Evolutionary conservation across 1,140 invertebrate genomes (phyloP).

Genomic region (Drosophila suzukii): DNA sequence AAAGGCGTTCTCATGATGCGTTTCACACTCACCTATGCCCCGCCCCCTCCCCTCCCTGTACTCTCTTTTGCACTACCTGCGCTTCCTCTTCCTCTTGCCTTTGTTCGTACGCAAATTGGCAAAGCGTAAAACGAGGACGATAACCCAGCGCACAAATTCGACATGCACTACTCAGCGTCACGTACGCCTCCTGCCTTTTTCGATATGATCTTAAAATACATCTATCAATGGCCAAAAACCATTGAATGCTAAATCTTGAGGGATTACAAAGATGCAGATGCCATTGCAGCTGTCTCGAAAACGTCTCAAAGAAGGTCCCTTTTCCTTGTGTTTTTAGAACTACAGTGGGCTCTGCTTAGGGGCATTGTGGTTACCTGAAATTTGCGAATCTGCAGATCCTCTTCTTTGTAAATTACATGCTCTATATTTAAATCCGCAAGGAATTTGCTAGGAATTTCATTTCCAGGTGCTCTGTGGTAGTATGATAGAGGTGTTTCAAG

Average conservation of each 20-base stretch:
- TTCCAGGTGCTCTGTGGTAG: background rate
- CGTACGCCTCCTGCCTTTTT: conserved; percentile 53
- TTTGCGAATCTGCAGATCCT: background rate
- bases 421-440: background rate
- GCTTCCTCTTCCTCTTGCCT: conserved; percentile 57
- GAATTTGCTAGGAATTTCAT: background rate
- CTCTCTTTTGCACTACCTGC: conserved; percentile 25
- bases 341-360: conserved; percentile 7
- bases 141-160: conserved; percentile 74
- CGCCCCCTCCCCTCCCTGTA: background rate
- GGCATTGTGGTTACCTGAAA: background rate
- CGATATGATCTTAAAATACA: conserved; percentile 5
- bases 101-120: conserved; percentile 72
- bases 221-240: conserved; percentile 20
- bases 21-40: conserved; percentile 25
- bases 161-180: conserved; percentile 48
- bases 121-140: conserved; percentile 63
- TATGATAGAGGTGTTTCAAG: too few species aligned
- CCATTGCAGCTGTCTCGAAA: conserved; percentile 18
- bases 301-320: conserved; percentile 26
- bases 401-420: background rate
- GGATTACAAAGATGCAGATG: conserved; percentile 12
- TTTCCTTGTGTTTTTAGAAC: conserved; percentile 1
- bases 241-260: conserved; percentile 23
- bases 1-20: conserved; percentile 54